Evolutionary conservation across 2,888 invertebrate species (phyloP), one percentile per base, ranked within the genome.

Genomic region (Melieria picta): DNA sequence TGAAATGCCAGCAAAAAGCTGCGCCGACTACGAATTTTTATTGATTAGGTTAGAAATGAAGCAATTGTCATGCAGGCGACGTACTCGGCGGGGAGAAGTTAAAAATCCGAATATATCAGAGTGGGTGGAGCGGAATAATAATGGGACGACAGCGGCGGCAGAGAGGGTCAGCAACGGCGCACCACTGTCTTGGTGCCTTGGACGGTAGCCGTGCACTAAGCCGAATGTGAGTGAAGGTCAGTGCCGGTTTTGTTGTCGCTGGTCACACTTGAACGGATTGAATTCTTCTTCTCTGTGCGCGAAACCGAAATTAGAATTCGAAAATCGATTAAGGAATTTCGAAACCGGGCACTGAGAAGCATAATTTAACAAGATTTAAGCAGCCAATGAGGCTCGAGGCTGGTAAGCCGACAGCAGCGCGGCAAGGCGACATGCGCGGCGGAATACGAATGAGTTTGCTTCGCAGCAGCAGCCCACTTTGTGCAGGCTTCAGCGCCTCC

Each of bases 171-270:
- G 55, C 55, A 55, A 55, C 4, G 16, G 56, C 56, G 7, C 13
- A 56, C 56, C 7, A 5, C 56, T 5, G 56, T n/a, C 3, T 56
- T 56, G 56, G 16, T 16, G 16, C 16, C 16, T 16, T 16, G 7
- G 56, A n/a, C 56, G 13, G 0, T 9, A 13, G 48, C 42, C 30
- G 50, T 43, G 56, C 47, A 13, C 4, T 9, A 52, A 45, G 50
- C 11, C n/a, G 55, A 74, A 74, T 46, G 46, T 71, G 62, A 71
- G 62, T 65, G 71, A 74, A 74, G 68, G 69, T 69, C 71, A 71
- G 43, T 50, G 67, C 58, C 70, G 64, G 13, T 11, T 56, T 57
- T 64, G n/a, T 63, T 47, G 9, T 52, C 5, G 16, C 47, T 48
- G 47, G 46, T 52, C 52, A 65, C 55, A 58, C 43, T 63, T 63